Evolutionary conservation across 2,888 invertebrate genomes (phyloP).

Genomic region (Oxystoma pomonae): DNA sequence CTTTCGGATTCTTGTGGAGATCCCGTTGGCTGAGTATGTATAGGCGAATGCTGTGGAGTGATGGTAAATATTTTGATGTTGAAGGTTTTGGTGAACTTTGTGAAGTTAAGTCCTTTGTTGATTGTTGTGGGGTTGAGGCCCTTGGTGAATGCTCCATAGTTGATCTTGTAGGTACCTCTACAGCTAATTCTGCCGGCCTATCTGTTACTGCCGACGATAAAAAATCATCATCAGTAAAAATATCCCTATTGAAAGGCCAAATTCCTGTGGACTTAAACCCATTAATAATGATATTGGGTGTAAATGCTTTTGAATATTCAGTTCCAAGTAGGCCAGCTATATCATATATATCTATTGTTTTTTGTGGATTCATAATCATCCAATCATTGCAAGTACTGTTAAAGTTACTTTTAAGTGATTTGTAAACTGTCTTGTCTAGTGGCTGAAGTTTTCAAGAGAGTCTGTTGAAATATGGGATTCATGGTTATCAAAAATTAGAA

Average conservation of each 20-base stretch:
- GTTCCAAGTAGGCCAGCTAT: slow-evolving; percentile 14
- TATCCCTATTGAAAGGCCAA: slow-evolving; percentile 14
- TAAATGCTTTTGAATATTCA: slow-evolving; percentile 17
- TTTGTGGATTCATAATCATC: slow-evolving; percentile 13
- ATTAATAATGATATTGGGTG: slow-evolving; percentile 14
- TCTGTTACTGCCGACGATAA: slow-evolving; percentile 11
- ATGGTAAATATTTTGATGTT: slow-evolving; percentile 6
- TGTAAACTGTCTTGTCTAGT: slow-evolving; percentile 19
- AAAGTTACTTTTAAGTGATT: slow-evolving; percentile 19
- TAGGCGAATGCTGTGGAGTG: too few species aligned
- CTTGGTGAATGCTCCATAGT: slow-evolving; percentile 5
- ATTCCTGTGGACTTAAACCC: slow-evolving; percentile 16
- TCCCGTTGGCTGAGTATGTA: too few species aligned
- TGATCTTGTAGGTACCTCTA: background rate
- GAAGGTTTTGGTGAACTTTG: slow-evolving; percentile 9
- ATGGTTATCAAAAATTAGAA: slow-evolving; percentile 10
- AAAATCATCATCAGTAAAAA: slow-evolving; percentile 17
- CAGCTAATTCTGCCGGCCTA: slow-evolving; percentile 3
- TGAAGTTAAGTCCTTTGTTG: too few species aligned
- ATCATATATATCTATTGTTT: slow-evolving; percentile 13
- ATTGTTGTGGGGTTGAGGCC: too few species aligned
- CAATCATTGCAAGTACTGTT: slow-evolving; percentile 16
- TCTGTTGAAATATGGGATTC: slow-evolving; percentile 14
- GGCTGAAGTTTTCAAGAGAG: slow-evolving; percentile 17
- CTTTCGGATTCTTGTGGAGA: too few species aligned